Evolutionary conservation across 1,140 invertebrate species (phyloP).

Genomic region (Anastrepha obliqua): DNA sequence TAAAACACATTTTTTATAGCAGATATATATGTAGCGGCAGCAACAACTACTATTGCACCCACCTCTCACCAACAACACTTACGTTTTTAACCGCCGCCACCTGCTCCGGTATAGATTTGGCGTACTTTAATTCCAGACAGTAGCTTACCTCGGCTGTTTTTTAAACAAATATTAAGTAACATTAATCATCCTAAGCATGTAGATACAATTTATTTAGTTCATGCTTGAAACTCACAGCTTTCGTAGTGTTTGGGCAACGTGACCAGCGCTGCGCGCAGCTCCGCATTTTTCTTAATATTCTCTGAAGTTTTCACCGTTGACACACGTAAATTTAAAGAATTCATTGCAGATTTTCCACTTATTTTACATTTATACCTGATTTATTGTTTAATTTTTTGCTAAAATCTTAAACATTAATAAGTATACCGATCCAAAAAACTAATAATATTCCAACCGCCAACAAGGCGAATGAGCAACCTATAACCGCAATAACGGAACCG

Average conservation of each 20-base stretch:
- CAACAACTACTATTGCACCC: no score
- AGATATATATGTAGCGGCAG: not conserved
- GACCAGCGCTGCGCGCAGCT: slow-evolving; percentile 56
- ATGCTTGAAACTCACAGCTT: slow-evolving; percentile 51
- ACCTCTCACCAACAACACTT: not conserved
- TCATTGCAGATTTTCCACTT: slow-evolving; percentile 50
- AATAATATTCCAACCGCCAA: not conserved
- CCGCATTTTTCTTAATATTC: slow-evolving; percentile 59
- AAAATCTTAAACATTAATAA: not conserved
- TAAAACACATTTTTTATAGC: not conserved
- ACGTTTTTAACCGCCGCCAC: slow-evolving; percentile 58
- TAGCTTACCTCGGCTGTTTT: slow-evolving; percentile 50
- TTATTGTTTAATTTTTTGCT: no score
- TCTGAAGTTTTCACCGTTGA: slow-evolving; percentile 57
- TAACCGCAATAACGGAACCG: not conserved
- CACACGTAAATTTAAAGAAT: slow-evolving; percentile 58
- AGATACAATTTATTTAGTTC: not conserved
- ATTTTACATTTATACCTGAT: no score
- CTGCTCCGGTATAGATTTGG: slow-evolving; percentile 56
- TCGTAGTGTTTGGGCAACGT: slow-evolving; percentile 56
- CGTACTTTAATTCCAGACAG: slow-evolving; percentile 54
- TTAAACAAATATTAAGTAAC: slow-evolving; percentile 4
- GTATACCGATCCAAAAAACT: not conserved
- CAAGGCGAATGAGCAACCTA: not conserved
- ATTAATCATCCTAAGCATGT: slow-evolving; percentile 1